Percentiles rank a stretch among this genome's conserved stretches.
These are phyloP conservation scores for Colinus virginianus DNA, from an alignment of 2,113 vertebrate species.

Conservation along the genomic window DNA sequence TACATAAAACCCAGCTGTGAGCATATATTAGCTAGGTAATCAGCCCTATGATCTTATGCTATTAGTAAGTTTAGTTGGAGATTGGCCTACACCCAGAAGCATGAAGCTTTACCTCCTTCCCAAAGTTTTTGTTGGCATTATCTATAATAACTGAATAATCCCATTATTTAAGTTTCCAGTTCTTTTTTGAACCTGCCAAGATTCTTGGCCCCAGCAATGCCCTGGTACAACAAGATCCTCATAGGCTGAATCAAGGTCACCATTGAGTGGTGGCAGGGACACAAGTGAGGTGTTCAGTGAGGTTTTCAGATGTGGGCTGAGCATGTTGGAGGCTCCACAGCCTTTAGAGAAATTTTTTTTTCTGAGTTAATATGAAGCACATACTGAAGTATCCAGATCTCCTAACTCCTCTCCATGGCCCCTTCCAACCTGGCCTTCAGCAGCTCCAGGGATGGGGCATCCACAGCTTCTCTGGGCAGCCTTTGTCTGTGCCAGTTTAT, in stretches of 20 bases:
- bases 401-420: background rate
- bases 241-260: background rate
- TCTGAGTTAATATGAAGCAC: background rate
- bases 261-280: background rate
- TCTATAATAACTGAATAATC: slow-evolving; percentile 46
- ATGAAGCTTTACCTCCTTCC: slow-evolving; percentile 27
- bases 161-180: slow-evolving; percentile 15
- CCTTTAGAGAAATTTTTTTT: background rate
- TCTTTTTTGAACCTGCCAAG: slow-evolving; percentile 23
- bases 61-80: background rate
- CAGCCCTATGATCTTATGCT: background rate
- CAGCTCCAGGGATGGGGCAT: background rate
- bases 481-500: background rate
- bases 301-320: background rate
- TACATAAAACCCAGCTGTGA: background rate
- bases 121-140: slow-evolving; percentile 54
- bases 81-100: slow-evolving; percentile 4
- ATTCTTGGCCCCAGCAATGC: slow-evolving; percentile 6
- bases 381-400: background rate
- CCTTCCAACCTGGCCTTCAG: background rate
- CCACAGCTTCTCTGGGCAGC: background rate
- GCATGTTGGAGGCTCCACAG: background rate
- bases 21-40: background rate
- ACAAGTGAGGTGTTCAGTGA: background rate
- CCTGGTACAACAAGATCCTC: slow-evolving; percentile 39